A percentile compares a stretch with the other conserved stretches of the same genome.
phyloP scores from a whole-genome alignment of 2,888 invertebrate genomes.

The Himalopsyche tibetana region DNA sequence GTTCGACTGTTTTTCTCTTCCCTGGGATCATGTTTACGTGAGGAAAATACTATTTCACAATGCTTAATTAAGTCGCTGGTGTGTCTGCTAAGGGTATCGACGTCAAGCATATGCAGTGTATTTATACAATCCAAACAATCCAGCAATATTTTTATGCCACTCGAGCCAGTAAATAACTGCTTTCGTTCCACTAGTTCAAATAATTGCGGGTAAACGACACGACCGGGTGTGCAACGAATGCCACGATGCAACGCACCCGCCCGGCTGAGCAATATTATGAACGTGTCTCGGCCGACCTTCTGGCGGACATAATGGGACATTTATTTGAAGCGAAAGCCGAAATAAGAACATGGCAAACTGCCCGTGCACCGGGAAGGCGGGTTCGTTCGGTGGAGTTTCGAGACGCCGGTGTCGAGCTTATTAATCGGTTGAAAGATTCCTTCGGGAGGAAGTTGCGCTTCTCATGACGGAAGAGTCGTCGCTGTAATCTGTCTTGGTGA shows the following conservation, averaged over 20 bases:
- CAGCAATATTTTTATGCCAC: not conserved
- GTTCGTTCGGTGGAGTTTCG: not conserved
- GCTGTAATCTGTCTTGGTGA: not conserved
- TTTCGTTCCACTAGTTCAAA: constrained; percentile 19
- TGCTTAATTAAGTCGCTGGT: not conserved
- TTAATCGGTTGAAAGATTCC: not conserved
- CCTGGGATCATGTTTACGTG: too few species aligned
- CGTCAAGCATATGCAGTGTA: not conserved
- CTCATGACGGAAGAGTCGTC: constrained; percentile 5
- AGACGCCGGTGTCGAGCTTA: not conserved
- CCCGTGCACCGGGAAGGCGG: constrained; percentile 42
- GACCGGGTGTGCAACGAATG: too few species aligned
- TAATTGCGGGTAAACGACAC: constrained; percentile 6
- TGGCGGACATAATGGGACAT: constrained; percentile 43
- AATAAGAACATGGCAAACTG: constrained; percentile 27
- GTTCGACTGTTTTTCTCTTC: not conserved
- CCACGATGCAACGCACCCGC: not conserved
- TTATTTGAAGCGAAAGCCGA: constrained; percentile 27
- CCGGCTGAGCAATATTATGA: not conserved
- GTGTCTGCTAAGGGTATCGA: not conserved
- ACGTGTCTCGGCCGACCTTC: constrained; percentile 31
- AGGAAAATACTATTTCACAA: too few species aligned
- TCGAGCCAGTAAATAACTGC: not conserved
- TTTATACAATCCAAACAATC: not conserved
- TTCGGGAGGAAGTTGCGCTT: not conserved